phyloP scores from a whole-genome alignment of 2,888 invertebrate genomes.

The Petrophora chlorosata region DNA sequence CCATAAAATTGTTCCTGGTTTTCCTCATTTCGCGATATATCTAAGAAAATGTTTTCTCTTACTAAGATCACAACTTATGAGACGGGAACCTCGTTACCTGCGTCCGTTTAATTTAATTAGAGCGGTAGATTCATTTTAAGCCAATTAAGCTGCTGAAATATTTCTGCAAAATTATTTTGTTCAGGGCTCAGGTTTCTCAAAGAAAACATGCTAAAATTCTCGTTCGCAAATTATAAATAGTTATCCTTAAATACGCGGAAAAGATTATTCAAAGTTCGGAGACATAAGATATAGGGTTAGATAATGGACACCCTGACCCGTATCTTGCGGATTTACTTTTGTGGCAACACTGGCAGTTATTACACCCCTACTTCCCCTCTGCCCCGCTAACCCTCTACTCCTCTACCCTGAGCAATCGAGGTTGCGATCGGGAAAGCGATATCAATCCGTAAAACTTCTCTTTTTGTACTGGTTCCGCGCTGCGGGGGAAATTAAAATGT shows the following conservation, averaged over 20 bases:
- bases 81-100: neutral
- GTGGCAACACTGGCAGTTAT: constrained; percentile 51
- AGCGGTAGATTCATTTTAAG: constrained; percentile 2
- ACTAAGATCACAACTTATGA: constrained; percentile 2
- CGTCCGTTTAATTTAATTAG: constrained; percentile 11
- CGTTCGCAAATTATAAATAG: constrained; percentile 4
- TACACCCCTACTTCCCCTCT: constrained; percentile 40
- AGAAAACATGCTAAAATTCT: neutral
- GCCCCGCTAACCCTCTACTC: constrained; percentile 16
- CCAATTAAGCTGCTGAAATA: constrained; percentile 8
- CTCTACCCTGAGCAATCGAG: constrained; percentile 41
- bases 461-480: constrained; percentile 45
- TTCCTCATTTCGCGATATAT: constrained; percentile 17
- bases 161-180: neutral
- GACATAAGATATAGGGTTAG: constrained; percentile 27
- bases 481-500: constrained; percentile 59
- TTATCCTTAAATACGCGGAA: constrained; percentile 15
- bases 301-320: constrained; percentile 27
- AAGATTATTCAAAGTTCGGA: constrained; percentile 28
- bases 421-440: constrained; percentile 63
- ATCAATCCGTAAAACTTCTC: constrained; percentile 62
- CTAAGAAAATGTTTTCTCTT: constrained; percentile 2
- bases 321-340: constrained; percentile 52
- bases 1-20: constrained; percentile 23
- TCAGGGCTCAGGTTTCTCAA: neutral